Evolutionary conservation across 2,888 invertebrate genomes (phyloP).

Genomic region (Leucozona laternaria): DNA sequence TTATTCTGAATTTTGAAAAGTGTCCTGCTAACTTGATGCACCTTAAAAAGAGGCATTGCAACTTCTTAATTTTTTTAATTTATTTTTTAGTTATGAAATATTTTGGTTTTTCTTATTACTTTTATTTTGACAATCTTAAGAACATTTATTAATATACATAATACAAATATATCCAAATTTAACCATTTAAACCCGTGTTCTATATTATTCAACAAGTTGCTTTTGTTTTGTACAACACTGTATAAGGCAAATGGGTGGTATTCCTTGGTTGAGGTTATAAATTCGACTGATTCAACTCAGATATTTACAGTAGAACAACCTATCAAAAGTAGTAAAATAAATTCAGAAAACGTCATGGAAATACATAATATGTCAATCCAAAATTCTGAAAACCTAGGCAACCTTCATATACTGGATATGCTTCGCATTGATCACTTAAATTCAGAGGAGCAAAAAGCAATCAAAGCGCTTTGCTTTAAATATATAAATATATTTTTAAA

Average conservation of each 20-base stretch:
- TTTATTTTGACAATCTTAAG: too few relatives aligned
- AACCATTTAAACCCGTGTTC: too few relatives aligned
- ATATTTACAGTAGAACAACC: constrained; percentile 62
- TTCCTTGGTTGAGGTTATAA: constrained; percentile 49
- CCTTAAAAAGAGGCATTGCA: too few relatives aligned
- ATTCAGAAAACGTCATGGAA: constrained; percentile 6
- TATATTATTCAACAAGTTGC: too few relatives aligned
- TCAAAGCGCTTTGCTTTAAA: constrained; percentile 6
- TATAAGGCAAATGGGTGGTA: constrained; percentile 48
- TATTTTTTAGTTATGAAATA: too few relatives aligned
- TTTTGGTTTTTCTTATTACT: too few relatives aligned
- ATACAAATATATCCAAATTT: too few relatives aligned
- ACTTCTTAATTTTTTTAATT: too few relatives aligned
- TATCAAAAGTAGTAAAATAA: constrained; percentile 29
- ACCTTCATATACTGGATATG: constrained; percentile 4
- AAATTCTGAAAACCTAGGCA: background rate
- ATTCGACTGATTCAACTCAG: constrained; percentile 26
- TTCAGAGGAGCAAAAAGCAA: constrained; percentile 3
- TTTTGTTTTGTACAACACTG: too few relatives aligned
- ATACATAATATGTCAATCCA: constrained; percentile 28
- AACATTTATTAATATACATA: too few relatives aligned
- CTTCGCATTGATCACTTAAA: constrained; percentile 23
- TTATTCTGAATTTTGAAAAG: too few relatives aligned
- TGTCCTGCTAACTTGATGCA: too few relatives aligned
- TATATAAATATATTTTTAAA: constrained; percentile 18